Evolutionary conservation across 1,140 invertebrate genomes (phyloP).

Genomic region (Achroia grisella): DNA sequence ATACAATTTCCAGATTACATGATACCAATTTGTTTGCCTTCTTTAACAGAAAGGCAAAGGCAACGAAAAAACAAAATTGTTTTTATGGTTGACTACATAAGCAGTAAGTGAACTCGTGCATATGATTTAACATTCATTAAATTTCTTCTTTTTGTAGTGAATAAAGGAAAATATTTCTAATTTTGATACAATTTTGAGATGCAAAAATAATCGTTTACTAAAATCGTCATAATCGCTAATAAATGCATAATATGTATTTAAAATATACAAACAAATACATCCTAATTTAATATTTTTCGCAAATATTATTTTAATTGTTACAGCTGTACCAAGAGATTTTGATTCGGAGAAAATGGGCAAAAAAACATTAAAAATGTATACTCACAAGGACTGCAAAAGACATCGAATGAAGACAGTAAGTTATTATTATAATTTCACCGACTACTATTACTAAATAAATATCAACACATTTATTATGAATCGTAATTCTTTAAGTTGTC

Average conservation of each 20-base stretch:
- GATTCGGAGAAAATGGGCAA: constrained; percentile 54
- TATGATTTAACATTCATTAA: no score
- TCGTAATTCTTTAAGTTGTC: no score
- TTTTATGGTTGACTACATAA: constrained; percentile 53
- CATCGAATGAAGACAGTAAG: constrained; percentile 39
- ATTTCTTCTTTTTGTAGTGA: no score
- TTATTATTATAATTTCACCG: no score
- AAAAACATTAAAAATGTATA: constrained; percentile 48
- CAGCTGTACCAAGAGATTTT: constrained; percentile 53
- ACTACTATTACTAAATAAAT: no score
- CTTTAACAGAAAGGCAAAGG: constrained; percentile 30
- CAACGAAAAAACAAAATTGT: constrained; percentile 36
- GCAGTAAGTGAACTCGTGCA: constrained; percentile 31
- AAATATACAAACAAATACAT: not conserved
- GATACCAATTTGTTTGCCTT: constrained; percentile 47
- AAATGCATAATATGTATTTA: not conserved
- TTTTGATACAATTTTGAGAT: no score
- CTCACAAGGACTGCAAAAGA: constrained; percentile 47
- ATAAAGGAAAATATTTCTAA: no score
- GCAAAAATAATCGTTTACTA: not conserved
- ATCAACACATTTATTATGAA: no score
- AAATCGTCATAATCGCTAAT: not conserved
- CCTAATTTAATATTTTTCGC: no score
- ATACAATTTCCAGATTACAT: constrained; percentile 43
- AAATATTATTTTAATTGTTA: not conserved